Conservation (phyloP, 1,140 invertebrate species). For the Uloborus diversus region DNA sequence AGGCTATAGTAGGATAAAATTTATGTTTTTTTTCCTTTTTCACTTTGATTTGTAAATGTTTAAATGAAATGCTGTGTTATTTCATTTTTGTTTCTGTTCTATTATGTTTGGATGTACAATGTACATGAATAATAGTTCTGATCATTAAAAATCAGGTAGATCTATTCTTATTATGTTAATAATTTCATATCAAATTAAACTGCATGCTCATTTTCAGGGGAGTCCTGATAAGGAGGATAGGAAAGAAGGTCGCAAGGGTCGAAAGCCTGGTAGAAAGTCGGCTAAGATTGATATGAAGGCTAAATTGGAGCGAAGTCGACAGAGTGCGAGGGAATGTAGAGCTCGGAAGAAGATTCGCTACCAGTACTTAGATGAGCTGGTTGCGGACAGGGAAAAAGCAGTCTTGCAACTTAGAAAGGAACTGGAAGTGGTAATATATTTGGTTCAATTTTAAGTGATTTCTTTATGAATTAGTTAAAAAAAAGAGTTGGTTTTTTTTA, state of each 20-base stretch:
- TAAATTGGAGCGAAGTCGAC: constrained; percentile 93
- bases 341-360: constrained; percentile 96
- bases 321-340: constrained; percentile 95
- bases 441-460: no score
- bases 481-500: no score
- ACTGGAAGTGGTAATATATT: constrained; percentile 80
- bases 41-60: no score
- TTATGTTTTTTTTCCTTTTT: no score
- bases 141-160: no score
- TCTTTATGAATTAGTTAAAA: no score
- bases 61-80: no score
- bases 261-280: constrained; percentile 85
- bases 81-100: no score
- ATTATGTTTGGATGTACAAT: no score
- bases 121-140: no score
- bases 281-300: constrained; percentile 94
- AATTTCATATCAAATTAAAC: neutral
- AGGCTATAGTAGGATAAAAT: no score
- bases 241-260: constrained; percentile 74
- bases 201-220: constrained; percentile 4
- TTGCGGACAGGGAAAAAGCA: constrained; percentile 92
- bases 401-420: constrained; percentile 88
- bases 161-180: no score
- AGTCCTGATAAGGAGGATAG: constrained; percentile 41
- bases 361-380: constrained; percentile 96